phyloP scores from a whole-genome alignment of 2,888 invertebrate species.

The Phymatocera aterrima region DNA sequence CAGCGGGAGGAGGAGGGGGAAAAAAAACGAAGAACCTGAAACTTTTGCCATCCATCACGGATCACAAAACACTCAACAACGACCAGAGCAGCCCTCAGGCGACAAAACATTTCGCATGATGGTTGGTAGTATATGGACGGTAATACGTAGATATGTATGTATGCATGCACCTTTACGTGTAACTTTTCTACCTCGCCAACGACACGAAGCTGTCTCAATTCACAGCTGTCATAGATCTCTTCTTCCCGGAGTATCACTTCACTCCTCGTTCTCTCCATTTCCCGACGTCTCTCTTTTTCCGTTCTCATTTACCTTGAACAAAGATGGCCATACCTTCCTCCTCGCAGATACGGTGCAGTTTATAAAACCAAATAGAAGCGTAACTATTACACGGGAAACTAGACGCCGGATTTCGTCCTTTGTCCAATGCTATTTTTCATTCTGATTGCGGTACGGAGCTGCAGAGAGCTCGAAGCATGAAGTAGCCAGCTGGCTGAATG shows the following conservation, averaged over 20 bases:
- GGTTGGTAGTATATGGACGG: background rate
- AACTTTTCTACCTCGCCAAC: constrained; percentile 32
- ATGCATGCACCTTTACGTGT: too few relatives aligned
- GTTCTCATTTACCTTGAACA: background rate
- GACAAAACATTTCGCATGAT: constrained; percentile 45
- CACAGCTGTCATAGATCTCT: background rate
- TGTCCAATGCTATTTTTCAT: constrained; percentile 23
- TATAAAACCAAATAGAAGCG: constrained; percentile 6
- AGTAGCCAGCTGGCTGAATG: too few relatives aligned
- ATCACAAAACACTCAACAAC: constrained; percentile 44
- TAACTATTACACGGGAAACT: too few relatives aligned
- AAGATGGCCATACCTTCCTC: background rate
- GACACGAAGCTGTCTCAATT: background rate
- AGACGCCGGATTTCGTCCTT: background rate
- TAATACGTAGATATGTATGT: too few relatives aligned
- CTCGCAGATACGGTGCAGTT: background rate
- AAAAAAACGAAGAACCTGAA: background rate
- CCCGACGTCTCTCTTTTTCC: background rate
- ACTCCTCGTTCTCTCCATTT: background rate
- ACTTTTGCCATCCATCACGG: constrained; percentile 45
- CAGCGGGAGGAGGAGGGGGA: background rate
- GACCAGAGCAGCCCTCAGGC: constrained; percentile 6
- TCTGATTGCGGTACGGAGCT: constrained; percentile 14
- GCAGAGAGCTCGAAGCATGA: background rate
- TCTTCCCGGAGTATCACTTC: background rate